phyloP scores from a whole-genome alignment of 2,797 vertebrate genomes.

The Tympanoctomys barrerae region DNA sequence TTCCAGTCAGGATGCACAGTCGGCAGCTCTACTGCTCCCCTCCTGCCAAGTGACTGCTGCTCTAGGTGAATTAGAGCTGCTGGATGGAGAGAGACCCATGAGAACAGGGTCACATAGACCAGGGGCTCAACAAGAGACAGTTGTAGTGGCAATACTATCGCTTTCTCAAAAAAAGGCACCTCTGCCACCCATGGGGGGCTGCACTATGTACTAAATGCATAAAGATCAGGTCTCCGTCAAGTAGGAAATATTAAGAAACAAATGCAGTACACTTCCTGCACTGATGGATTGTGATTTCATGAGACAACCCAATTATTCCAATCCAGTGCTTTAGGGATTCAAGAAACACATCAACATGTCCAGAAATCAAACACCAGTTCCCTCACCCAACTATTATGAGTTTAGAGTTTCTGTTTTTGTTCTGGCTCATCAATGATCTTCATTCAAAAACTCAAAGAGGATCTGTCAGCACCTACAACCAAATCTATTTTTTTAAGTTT shows the following conservation, averaged over 20 bases:
- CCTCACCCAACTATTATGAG: not conserved
- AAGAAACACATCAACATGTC: conserved; percentile 13
- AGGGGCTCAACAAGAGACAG: rapidly evolving
- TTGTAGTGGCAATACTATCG: not conserved
- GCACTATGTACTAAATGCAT: not conserved
- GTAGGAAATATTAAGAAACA: not conserved
- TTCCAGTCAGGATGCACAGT: not conserved
- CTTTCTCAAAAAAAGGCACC: not conserved
- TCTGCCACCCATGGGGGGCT: not conserved
- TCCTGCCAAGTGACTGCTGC: not conserved
- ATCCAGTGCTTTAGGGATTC: not conserved
- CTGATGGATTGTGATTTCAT: not conserved
- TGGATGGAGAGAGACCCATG: not conserved
- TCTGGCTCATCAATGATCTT: not conserved
- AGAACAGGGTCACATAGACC: not conserved
- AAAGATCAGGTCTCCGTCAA: not conserved
- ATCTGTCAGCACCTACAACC: conserved; percentile 21
- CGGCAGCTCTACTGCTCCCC: not conserved
- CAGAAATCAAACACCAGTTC: not conserved
- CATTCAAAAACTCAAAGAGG: conserved; percentile 9
- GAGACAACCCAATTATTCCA: not conserved
- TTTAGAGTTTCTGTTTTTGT: not conserved
- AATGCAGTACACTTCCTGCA: not conserved
- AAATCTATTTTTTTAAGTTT: conserved; percentile 34
- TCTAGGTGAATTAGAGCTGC: not conserved